Conservation (phyloP, 2,888 invertebrate genomes). For the Aspidiotus destructor region DNA sequence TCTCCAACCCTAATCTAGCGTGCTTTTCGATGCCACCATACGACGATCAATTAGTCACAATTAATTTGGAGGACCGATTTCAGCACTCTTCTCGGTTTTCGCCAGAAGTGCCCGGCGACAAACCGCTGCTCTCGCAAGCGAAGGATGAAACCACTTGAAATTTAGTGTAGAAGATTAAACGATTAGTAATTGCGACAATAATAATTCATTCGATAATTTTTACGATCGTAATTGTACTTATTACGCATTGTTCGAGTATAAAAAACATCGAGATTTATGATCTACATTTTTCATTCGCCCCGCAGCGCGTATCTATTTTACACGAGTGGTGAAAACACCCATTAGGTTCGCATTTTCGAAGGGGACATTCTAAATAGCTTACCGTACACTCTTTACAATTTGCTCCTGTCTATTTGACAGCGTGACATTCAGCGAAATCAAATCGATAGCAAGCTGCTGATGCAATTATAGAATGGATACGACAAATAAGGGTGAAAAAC, state of each 20-base stretch:
- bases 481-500: constrained; percentile 1
- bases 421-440: not conserved
- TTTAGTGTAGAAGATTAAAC: not conserved
- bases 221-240: not conserved
- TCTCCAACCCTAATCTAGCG: too few species aligned
- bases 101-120: not conserved
- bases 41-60: too few species aligned
- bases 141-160: too few species aligned
- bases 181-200: not conserved
- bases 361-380: not conserved
- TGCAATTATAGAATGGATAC: not conserved
- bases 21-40: too few species aligned
- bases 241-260: not conserved
- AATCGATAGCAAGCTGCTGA: not conserved
- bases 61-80: too few species aligned
- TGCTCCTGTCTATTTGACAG: not conserved
- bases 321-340: not conserved
- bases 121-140: too few species aligned
- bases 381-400: not conserved
- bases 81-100: not conserved
- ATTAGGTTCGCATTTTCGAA: not conserved
- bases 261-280: constrained; percentile 2
- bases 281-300: not conserved
- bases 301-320: too few species aligned
- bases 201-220: constrained; percentile 1